Percentiles rank a stretch among this genome's conserved stretches.
Conservation (phyloP, 2,888 invertebrate species). For the Eledone cirrhosa region DNA sequence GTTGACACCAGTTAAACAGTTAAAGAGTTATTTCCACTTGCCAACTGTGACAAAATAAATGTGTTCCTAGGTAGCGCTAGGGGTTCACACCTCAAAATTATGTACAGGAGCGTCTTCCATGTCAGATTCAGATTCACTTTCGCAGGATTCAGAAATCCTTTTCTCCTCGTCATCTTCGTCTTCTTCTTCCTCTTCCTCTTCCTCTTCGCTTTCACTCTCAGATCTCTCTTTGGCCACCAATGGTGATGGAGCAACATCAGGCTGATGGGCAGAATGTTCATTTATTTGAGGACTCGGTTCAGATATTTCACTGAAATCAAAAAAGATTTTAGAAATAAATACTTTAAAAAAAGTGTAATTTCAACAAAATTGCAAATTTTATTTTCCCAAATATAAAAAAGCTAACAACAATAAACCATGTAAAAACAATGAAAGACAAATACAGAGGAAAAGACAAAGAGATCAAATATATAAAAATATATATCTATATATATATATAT, state of each 20-base stretch:
- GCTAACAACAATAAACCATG: too few relatives aligned
- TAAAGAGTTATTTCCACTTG: constrained; percentile 28
- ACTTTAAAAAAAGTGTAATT: background rate
- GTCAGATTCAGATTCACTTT: constrained; percentile 24
- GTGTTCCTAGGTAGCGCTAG: background rate
- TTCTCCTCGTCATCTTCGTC: constrained; percentile 23
- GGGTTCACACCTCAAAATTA: constrained; percentile 26
- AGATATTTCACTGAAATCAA: background rate
- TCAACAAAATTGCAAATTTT: background rate
- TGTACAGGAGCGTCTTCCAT: constrained; percentile 25
- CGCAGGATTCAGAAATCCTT: constrained; percentile 19
- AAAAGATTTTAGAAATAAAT: too few relatives aligned
- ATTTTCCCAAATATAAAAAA: too few relatives aligned
- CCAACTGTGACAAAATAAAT: constrained; percentile 26
- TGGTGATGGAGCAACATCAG: constrained; percentile 1
- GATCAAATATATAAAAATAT: too few relatives aligned
- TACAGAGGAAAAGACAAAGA: too few relatives aligned
- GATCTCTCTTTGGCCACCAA: constrained; percentile 20
- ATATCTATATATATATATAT: too few relatives aligned
- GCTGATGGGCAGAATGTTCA: constrained; percentile 3
- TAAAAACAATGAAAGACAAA: too few relatives aligned
- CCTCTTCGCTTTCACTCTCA: constrained; percentile 21
- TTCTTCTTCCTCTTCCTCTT: constrained; percentile 16
- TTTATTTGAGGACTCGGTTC: background rate
- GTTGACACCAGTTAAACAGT: background rate